A percentile compares a stretch with the other conserved stretches of the same genome.
Conservation (phyloP, 2,888 invertebrate genomes). For the Megastigmus dorsalis region DNA sequence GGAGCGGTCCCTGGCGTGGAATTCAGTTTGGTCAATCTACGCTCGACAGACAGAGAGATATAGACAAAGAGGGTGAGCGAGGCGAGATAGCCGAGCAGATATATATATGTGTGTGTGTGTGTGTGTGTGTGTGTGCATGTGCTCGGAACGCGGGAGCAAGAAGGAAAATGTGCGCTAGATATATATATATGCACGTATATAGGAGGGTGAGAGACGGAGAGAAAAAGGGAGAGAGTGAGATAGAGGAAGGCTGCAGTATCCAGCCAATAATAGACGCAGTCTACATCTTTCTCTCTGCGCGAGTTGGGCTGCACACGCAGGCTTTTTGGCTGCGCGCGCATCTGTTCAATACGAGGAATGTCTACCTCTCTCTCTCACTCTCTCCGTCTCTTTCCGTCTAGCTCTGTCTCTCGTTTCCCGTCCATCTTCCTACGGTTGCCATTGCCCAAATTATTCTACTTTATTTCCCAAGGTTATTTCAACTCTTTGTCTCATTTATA, state of each 20-base stretch:
- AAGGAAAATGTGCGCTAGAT: too few relatives aligned
- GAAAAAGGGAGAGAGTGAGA: neutral
- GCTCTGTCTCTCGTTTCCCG: too few relatives aligned
- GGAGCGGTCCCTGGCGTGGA: neutral
- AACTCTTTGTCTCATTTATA: constrained; percentile 54
- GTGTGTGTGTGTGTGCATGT: too few relatives aligned
- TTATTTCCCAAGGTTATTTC: constrained; percentile 46
- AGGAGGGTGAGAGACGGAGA: constrained; percentile 5
- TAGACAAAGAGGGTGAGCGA: neutral
- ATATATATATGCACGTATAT: too few relatives aligned
- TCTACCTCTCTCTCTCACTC: too few relatives aligned
- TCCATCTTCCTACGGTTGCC: constrained; percentile 56
- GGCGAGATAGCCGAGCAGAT: too few relatives aligned
- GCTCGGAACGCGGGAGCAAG: too few relatives aligned
- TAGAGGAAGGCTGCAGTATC: constrained; percentile 36
- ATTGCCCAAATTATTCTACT: constrained; percentile 55
- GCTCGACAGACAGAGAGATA: neutral
- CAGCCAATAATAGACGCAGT: constrained; percentile 53
- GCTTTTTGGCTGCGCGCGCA: constrained; percentile 58
- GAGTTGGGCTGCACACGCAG: neutral
- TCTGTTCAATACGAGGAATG: constrained; percentile 60
- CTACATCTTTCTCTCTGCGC: constrained; percentile 42
- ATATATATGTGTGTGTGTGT: too few relatives aligned
- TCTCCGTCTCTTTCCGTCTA: too few relatives aligned
- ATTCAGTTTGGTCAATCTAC: constrained; percentile 35